Conservation (phyloP, 2,888 invertebrate genomes). For the Volucella zonaria region DNA sequence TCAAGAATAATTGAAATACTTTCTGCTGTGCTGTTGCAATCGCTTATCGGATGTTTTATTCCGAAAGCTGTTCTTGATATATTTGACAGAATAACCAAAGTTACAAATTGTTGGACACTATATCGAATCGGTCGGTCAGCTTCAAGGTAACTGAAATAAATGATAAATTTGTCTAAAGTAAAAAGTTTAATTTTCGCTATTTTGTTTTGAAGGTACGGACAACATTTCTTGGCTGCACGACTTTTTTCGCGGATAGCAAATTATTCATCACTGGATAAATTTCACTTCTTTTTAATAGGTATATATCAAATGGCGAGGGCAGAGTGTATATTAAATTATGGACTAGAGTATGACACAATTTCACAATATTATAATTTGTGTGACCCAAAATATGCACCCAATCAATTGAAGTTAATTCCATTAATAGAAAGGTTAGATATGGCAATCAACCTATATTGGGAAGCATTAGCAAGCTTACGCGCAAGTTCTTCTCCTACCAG, state of each 20-base stretch:
- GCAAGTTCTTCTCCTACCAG: conserved; percentile 83
- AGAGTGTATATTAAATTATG: conserved; percentile 86
- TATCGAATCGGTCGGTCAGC: conserved; percentile 94
- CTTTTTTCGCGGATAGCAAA: conserved; percentile 86
- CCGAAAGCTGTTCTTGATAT: conserved; percentile 85
- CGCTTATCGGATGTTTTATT: conserved; percentile 88
- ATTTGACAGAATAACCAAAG: conserved; percentile 84
- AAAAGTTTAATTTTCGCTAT: conserved; percentile 82
- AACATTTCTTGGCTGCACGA: conserved; percentile 88
- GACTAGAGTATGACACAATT: conserved; percentile 83
- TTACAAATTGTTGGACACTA: conserved; percentile 90
- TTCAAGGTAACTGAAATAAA: conserved; percentile 84
- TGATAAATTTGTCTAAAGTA: conserved; percentile 77
- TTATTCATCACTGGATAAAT: conserved; percentile 92
- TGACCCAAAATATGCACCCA: conserved; percentile 78
- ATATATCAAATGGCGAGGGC: conserved; percentile 90
- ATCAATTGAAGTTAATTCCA: conserved; percentile 79
- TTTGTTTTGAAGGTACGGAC: conserved; percentile 86
- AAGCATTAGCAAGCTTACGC: conserved; percentile 84
- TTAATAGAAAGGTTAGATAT: conserved; percentile 83
- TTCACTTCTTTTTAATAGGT: conserved; percentile 93
- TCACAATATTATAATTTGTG: conserved; percentile 79
- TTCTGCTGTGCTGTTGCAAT: conserved; percentile 92
- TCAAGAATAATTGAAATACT: conserved; percentile 88
- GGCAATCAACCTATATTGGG: conserved; percentile 86